Base-by-base conservation (phyloP, 2,888 invertebrate species). In the Cantharis rustica region DNA sequence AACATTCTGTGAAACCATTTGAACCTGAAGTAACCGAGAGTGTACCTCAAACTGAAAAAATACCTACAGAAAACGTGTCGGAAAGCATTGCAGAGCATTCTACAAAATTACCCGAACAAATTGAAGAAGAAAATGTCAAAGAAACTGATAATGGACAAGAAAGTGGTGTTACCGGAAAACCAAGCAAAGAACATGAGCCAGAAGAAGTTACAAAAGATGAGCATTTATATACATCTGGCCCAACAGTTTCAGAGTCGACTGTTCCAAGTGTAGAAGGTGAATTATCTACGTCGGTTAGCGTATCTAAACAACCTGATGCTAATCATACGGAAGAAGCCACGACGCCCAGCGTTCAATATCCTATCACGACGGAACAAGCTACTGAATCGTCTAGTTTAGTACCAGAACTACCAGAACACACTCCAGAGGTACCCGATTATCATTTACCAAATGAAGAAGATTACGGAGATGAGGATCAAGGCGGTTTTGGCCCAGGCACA, bases 401-500 rank as follows among this genome's bases (percentile, higher is more conserved):
- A 31, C 84, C 82, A 16, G 82, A 84, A 15, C 79, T 84, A 63
- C 81, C 83, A 2, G 85, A 84, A 76, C 83, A 84, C 63, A 80
- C 82, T 69, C 85, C 87, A 10, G 86, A 86, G 78, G 76, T 84
- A 16, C 88, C 84, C 83, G 87, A 87, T 71, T 87, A 88, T 75
- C 85, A 84, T 63, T 71, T 82, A 15, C 86, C 84, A 31, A 87
- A 88, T 4, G 90, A 90, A 75, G 91, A 90, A 80, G 92, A 93
- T 78, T 94, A 95, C 82, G 94, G 95, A 84, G 93, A 92, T 79
- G 95, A 95, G 84, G 95, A 95, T 84, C 93, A 93, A 84, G 91
- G 92, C 74, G 89, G 92, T 7, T 95, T 95, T 83, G 96, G 96
- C 31, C 96, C 96, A 15, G 96, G 96, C 82, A 97, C 96, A 70